A percentile compares a stretch with the other conserved stretches of the same genome.
phyloP scores from a whole-genome alignment of 2,888 invertebrate species.

The Pristionchus arcanus region DNA sequence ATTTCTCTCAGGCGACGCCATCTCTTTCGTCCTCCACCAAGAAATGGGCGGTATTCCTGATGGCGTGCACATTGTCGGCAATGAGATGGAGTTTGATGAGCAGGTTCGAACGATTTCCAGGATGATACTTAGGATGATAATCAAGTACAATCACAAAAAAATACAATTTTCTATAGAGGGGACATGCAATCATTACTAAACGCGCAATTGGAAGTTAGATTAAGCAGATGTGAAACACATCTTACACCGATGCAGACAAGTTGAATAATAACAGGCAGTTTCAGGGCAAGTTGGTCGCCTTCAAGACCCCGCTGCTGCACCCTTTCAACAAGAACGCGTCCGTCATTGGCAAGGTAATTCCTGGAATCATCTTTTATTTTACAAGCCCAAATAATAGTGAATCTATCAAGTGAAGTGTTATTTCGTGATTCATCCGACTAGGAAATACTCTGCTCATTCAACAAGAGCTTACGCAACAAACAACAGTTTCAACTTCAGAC shows the following conservation, averaged over 20 bases:
- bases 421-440: no score
- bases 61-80: slow-evolving; percentile 57
- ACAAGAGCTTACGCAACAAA: no score
- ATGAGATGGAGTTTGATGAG: slow-evolving; percentile 55
- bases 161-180: no score
- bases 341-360: slow-evolving; percentile 82
- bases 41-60: slow-evolving; percentile 78
- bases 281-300: slow-evolving; percentile 81
- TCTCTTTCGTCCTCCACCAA: slow-evolving; percentile 86
- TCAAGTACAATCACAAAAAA: no score
- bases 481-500: no score
- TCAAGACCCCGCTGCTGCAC: slow-evolving; percentile 89
- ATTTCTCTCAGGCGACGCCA: slow-evolving; percentile 85
- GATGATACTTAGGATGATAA: no score
- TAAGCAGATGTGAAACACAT: neutral
- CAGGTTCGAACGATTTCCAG: neutral
- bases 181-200: neutral
- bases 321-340: slow-evolving; percentile 93
- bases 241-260: neutral
- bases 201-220: neutral
- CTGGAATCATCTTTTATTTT: no score
- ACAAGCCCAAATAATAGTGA: no score
- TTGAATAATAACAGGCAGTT: no score
- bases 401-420: no score
- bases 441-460: no score